These are phyloP conservation scores for Byasa hedistus DNA, from an alignment of 2,888 invertebrate genomes.

Conservation along the genomic window DNA sequence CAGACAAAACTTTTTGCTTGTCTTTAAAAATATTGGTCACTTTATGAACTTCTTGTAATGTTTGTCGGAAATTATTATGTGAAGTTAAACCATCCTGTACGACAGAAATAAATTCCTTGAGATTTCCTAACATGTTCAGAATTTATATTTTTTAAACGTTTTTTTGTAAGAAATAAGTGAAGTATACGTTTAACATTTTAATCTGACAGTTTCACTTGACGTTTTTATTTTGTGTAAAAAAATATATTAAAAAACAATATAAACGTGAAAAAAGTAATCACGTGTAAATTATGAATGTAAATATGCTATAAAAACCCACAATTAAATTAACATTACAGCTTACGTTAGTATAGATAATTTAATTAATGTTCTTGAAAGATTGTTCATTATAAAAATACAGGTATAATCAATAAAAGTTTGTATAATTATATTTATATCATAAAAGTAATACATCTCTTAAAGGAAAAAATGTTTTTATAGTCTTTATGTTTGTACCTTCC, in stretches of 20 bases:
- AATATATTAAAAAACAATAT: neutral
- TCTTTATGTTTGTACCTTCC: too few species aligned
- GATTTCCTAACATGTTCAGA: constrained; percentile 61
- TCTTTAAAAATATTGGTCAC: constrained; percentile 70
- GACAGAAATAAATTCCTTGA: constrained; percentile 72
- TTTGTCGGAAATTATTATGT: constrained; percentile 66
- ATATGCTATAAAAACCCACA: too few species aligned
- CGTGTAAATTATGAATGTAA: neutral
- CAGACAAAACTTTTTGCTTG: constrained; percentile 54
- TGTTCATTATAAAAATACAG: too few species aligned
- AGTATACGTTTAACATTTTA: neutral
- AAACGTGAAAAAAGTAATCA: neutral
- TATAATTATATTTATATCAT: too few species aligned
- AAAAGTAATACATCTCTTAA: too few species aligned
- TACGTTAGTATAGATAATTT: too few species aligned
- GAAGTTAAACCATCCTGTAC: constrained; percentile 71
- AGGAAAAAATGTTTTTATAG: too few species aligned
- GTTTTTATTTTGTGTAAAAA: neutral
- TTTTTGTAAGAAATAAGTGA: neutral
- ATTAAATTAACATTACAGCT: too few species aligned
- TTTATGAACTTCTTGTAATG: constrained; percentile 70
- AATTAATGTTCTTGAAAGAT: too few species aligned
- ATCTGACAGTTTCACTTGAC: neutral
- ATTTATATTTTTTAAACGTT: neutral
- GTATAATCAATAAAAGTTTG: too few species aligned